Conservation (phyloP, 2,888 invertebrate genomes). For the Tenthredo amoena region DNA sequence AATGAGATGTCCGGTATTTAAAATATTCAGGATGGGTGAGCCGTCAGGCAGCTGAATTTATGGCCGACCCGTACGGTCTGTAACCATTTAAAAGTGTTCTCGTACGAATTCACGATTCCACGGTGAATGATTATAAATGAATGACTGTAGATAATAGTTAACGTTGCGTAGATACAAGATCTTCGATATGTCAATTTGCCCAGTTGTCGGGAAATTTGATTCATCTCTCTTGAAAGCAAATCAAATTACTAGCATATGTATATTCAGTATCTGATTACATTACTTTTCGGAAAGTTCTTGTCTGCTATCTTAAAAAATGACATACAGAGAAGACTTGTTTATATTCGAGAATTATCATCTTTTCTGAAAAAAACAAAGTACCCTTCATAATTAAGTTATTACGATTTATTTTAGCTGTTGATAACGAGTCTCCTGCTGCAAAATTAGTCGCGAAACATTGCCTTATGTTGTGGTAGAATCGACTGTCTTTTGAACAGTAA, state of each 20-base stretch:
- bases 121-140: background rate
- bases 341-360: background rate
- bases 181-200: background rate
- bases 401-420: background rate
- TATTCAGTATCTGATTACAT: background rate
- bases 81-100: background rate
- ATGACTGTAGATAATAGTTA: background rate
- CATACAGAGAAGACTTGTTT: background rate
- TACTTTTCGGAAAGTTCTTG: background rate
- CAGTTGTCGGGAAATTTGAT: background rate
- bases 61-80: background rate
- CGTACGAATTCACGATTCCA: background rate
- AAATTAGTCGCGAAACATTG: background rate
- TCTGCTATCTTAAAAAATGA: background rate
- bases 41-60: background rate
- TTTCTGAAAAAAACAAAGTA: background rate
- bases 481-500: background rate
- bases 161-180: background rate
- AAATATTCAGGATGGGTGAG: constrained; percentile 12
- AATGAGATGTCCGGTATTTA: background rate
- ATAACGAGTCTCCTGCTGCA: background rate
- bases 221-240: background rate
- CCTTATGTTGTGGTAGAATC: too few species aligned
- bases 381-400: background rate
- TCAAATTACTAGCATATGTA: background rate